phyloP scores from a whole-genome alignment of 23 tunicate genomes.

The Clavelina lepadiformis region DNA sequence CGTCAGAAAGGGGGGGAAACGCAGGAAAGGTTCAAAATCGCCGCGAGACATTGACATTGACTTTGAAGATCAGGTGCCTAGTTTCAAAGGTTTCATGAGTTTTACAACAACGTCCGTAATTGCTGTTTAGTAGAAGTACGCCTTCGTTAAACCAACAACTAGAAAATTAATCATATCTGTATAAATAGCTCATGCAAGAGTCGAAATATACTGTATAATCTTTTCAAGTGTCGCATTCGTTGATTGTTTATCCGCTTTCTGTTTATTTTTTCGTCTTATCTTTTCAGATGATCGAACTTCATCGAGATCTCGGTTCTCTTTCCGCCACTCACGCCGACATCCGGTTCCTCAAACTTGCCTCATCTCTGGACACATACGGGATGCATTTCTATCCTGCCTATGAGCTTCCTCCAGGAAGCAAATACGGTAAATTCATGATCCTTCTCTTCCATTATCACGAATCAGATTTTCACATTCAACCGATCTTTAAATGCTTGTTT shows the following conservation, averaged over 20 bases:
- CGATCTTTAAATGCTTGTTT: too few relatives aligned
- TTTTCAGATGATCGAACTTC: conserved; percentile 78
- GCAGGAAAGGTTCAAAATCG: neutral
- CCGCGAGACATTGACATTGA: conserved; percentile 22
- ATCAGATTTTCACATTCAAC: too few relatives aligned
- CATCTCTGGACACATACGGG: conserved; percentile 66
- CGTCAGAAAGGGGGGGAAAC: conserved; percentile 25
- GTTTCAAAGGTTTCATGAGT: neutral
- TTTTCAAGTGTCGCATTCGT: too few relatives aligned
- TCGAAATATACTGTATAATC: too few relatives aligned
- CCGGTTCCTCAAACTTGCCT: conserved; percentile 49
- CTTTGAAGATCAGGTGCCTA: conserved; percentile 61
- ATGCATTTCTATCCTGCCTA: conserved; percentile 72
- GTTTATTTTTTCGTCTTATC: neutral
- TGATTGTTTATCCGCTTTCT: too few relatives aligned
- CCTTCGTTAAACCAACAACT: too few relatives aligned
- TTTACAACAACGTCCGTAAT: neutral
- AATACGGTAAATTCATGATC: too few relatives aligned
- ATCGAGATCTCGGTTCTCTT: conserved; percentile 33
- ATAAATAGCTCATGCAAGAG: too few relatives aligned
- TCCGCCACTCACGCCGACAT: conserved; percentile 45
- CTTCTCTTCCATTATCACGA: too few relatives aligned
- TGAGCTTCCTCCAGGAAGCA: too few relatives aligned
- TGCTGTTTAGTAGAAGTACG: too few relatives aligned
- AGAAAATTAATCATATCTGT: too few relatives aligned